phyloP scores from a whole-genome alignment of 2,888 invertebrate species.

The Pammene aurita region DNA sequence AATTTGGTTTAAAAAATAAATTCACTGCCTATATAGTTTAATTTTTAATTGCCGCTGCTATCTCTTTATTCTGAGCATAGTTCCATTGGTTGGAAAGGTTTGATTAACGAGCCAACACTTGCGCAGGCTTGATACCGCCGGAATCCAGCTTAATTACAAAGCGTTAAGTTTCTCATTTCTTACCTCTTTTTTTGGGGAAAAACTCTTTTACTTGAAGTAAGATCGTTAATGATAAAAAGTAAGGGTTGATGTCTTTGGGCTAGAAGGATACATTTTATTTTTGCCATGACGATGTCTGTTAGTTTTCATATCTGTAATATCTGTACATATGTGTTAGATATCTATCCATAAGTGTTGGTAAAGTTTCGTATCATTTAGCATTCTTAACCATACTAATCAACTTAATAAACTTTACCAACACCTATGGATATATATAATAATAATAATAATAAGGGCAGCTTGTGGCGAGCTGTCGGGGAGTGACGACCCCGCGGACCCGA shows the following conservation, averaged over 20 bases:
- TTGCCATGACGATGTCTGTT: not conserved
- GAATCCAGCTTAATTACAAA: constrained; percentile 43
- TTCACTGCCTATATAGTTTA: not conserved
- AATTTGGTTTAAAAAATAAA: no score
- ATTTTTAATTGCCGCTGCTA: not conserved
- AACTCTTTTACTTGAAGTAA: constrained; percentile 45
- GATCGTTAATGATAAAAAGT: constrained; percentile 38
- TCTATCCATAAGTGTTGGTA: no score
- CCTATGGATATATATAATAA: no score
- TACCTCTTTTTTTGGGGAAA: constrained; percentile 48
- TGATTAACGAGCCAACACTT: constrained; percentile 51
- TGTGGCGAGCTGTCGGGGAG: no score
- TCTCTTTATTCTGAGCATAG: constrained; percentile 1
- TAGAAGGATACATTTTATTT: constrained; percentile 3
- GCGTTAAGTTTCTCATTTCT: constrained; percentile 51
- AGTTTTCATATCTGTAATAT: not conserved
- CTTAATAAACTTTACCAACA: no score
- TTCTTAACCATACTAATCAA: no score
- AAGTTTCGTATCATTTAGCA: no score
- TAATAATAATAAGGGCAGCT: no score
- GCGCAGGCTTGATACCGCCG: constrained; percentile 47
- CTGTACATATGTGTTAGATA: no score
- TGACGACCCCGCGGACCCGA: no score
- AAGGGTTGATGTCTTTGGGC: constrained; percentile 12
- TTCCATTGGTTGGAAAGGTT: constrained; percentile 43